Percentiles rank a stretch among this genome's conserved stretches.
Conservation (phyloP, 2,113 vertebrate genomes). For the Austrofundulus limnaeus region DNA sequence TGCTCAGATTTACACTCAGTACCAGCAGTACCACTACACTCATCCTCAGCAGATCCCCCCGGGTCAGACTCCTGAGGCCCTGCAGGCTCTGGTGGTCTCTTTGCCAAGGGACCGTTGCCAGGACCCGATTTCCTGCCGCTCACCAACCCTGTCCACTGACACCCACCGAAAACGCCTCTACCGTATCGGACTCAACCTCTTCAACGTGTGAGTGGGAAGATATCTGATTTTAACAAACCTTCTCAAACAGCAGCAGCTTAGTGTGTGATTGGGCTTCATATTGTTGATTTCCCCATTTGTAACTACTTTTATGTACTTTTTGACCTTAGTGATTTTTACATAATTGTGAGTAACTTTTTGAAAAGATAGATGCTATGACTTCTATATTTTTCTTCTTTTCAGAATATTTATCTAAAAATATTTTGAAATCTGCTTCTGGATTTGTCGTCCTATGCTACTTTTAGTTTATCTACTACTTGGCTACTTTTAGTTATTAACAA, state of each 20-base stretch:
- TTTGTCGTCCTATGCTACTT: too few relatives aligned
- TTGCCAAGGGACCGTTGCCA: conserved; percentile 94
- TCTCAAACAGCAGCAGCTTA: conserved; percentile 49
- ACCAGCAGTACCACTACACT: conserved; percentile 77
- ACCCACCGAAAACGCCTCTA: conserved; percentile 96
- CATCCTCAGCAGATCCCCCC: conserved; percentile 76
- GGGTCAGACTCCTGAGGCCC: conserved; percentile 83
- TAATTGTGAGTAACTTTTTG: too few relatives aligned
- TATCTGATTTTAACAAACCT: conserved; percentile 37
- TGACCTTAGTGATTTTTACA: too few relatives aligned
- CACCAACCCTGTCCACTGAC: conserved; percentile 94
- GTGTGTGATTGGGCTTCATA: conserved; percentile 8
- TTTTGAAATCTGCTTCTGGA: too few relatives aligned
- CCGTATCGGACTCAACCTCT: conserved; percentile 97
- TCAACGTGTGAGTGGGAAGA: conserved; percentile 90
- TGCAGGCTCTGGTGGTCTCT: conserved; percentile 95
- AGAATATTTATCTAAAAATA: too few relatives aligned
- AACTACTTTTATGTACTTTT: too few relatives aligned
- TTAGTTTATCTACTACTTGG: too few relatives aligned
- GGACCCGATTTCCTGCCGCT: conserved; percentile 90
- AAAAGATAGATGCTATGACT: too few relatives aligned
- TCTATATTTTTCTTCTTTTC: too few relatives aligned
- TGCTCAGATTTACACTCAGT: conserved; percentile 75
- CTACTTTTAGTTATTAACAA: too few relatives aligned
- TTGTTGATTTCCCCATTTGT: too few relatives aligned